Evolutionary conservation across 1,140 invertebrate genomes (phyloP).

Genomic region (Diorhabda elongata): DNA sequence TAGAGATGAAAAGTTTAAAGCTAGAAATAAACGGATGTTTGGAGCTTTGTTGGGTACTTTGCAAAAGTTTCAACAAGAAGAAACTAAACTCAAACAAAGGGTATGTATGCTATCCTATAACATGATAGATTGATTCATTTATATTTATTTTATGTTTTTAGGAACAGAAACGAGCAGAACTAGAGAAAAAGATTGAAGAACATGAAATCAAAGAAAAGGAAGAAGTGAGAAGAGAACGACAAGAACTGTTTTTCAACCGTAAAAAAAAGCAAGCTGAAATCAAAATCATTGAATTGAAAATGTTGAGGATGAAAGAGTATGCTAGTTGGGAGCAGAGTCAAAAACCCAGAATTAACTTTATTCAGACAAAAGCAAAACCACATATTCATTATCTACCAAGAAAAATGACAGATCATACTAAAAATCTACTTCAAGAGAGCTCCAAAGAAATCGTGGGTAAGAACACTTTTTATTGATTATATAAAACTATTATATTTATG

Average conservation of each 20-base stretch:
- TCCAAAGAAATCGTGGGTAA: slow-evolving; percentile 54
- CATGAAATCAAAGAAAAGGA: slow-evolving; percentile 84
- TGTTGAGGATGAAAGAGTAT: slow-evolving; percentile 81
- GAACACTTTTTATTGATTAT: slow-evolving; percentile 28
- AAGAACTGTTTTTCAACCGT: slow-evolving; percentile 78
- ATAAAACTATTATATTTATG: neutral
- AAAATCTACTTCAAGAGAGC: slow-evolving; percentile 50
- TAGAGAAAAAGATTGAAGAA: slow-evolving; percentile 91
- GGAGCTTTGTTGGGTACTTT: slow-evolving; percentile 89
- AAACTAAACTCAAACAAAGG: slow-evolving; percentile 79
- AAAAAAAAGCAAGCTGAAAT: slow-evolving; percentile 87
- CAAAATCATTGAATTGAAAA: slow-evolving; percentile 83
- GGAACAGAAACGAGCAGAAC: slow-evolving; percentile 79
- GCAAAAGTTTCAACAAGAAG: slow-evolving; percentile 92
- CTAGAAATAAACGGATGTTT: slow-evolving; percentile 90
- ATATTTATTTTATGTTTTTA: slow-evolving; percentile 43
- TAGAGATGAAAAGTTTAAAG: slow-evolving; percentile 76
- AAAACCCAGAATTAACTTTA: slow-evolving; percentile 73
- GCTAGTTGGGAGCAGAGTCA: slow-evolving; percentile 83
- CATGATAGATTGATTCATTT: neutral
- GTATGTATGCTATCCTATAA: slow-evolving; percentile 36
- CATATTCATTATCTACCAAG: slow-evolving; percentile 85
- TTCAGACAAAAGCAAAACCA: slow-evolving; percentile 82
- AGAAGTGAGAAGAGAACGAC: slow-evolving; percentile 76
- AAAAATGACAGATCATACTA: slow-evolving; percentile 55